phyloP scores from a whole-genome alignment of 53 echinoderm and acorn worm species.

The Patiria pectinifera region DNA sequence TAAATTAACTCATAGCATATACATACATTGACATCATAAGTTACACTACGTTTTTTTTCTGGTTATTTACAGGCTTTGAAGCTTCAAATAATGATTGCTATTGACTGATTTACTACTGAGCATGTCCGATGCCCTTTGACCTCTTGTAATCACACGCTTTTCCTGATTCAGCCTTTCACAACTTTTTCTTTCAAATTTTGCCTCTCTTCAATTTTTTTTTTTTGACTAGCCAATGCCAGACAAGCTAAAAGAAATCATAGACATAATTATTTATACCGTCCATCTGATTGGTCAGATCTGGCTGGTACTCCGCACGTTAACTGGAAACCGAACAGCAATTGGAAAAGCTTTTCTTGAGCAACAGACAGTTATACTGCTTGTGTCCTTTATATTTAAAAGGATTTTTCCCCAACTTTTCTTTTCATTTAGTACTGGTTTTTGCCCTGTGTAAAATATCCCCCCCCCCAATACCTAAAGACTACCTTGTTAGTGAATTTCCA shows the following conservation, averaged over 20 bases:
- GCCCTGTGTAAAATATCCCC: not conserved
- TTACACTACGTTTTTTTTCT: slow-evolving; percentile 44
- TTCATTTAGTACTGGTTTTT: not conserved
- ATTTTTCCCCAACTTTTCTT: too few relatives aligned
- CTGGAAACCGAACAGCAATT: not conserved
- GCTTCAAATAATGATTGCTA: slow-evolving; percentile 27
- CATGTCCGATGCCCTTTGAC: slow-evolving; percentile 47
- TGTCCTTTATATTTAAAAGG: too few relatives aligned
- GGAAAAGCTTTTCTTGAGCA: not conserved
- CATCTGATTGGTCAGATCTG: slow-evolving; percentile 20
- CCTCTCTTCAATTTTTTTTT: not conserved
- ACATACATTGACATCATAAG: slow-evolving; percentile 54
- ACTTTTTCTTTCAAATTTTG: not conserved
- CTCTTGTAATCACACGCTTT: slow-evolving; percentile 11
- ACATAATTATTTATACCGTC: not conserved
- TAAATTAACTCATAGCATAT: slow-evolving; percentile 54
- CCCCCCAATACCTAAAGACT: not conserved
- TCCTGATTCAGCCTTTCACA: slow-evolving; percentile 36
- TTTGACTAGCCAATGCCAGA: slow-evolving; percentile 22
- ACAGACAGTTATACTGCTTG: too few relatives aligned
- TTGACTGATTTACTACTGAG: slow-evolving; percentile 28
- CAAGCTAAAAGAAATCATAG: not conserved
- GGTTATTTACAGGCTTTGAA: slow-evolving; percentile 37
- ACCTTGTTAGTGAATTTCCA: not conserved
- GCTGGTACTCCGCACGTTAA: not conserved